phyloP scores from a whole-genome alignment of 2,113 vertebrate genomes.

The Xiphophorus couchianus region DNA sequence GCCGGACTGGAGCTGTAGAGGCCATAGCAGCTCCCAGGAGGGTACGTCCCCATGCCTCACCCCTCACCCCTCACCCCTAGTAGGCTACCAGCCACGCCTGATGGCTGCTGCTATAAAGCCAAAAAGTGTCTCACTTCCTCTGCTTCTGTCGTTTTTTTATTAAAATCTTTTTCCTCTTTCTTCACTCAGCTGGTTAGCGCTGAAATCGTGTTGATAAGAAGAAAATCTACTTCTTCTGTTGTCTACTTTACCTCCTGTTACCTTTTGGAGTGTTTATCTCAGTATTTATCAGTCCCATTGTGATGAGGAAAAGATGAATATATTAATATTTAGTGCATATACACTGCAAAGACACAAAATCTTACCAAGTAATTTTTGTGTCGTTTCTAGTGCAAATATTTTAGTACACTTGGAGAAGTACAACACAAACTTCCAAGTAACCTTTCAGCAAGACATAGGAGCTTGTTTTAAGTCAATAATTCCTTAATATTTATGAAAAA shows the following conservation, averaged over 20 bases:
- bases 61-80: conserved; percentile 90
- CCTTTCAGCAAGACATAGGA: too few relatives aligned
- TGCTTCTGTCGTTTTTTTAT: conserved; percentile 2
- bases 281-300: conserved; percentile 35
- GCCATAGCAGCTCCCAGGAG: conserved; percentile 96
- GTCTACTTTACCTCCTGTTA: conserved; percentile 14
- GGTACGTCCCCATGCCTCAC: conserved; percentile 93
- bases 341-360: not conserved
- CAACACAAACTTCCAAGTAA: too few relatives aligned
- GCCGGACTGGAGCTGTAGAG: conserved; percentile 93
- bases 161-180: conserved; percentile 13
- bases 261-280: conserved; percentile 21
- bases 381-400: too few relatives aligned
- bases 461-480: too few relatives aligned
- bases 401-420: too few relatives aligned
- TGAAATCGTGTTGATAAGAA: conserved; percentile 4
- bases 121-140: conserved; percentile 35
- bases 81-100: conserved; percentile 86
- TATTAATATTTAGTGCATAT: not conserved
- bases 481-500: too few relatives aligned
- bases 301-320: not conserved
- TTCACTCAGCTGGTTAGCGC: not conserved
- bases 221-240: not conserved
- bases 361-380: too few relatives aligned
- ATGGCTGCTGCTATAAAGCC: conserved; percentile 87